Base-by-base conservation (phyloP, 92 coral and sea anemone genomes). In the Siderastrea radians region DNA sequence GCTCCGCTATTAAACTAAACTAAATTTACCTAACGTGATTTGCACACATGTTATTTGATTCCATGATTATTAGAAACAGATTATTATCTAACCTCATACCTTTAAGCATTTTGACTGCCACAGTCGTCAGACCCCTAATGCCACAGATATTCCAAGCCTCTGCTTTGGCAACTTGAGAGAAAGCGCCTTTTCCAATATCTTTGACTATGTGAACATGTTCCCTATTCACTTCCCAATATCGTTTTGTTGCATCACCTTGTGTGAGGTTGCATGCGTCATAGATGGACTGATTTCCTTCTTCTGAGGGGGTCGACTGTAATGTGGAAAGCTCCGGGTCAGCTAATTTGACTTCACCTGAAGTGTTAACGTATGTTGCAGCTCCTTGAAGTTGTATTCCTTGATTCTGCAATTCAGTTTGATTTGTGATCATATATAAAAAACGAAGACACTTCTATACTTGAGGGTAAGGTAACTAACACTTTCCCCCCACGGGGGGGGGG, bases 101-200 rank as follows among this genome's bases (percentile, higher is more conserved):
- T 77, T 91, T 95, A 1, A 96, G 86, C 85, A 91, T 95, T 74
- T 96, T 96, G 7, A 95, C 98, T 7, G 99, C 99, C 11, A 96
- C 99, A 15, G 86, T 80, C 16, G 93, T 85, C 65, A 65, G 62
- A 53, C 90, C 99, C 19, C 91, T 82, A 43, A 82, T 90, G 17
- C 96, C 94, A 63, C 86, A 77, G 26, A 93, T 86, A 68, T 95
- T 95, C 63, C 63, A 93, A 15, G 96, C 98, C 59, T 86, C 92
- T 16, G 98, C 99, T 14, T 92, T 90, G 72, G 89, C 94, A 70
- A 96, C 99, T 66, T 91, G 89, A 3, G 93, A 97, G 81, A 96
- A 96, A 19, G 99, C 98, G 0, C 99, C 99, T 63, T 87, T 91
- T 19, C 99, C 99, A 13, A 96, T 83, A 6, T n/a, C 59, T 72